Evolutionary conservation across 2,797 vertebrate species (phyloP), one percentile per base, ranked within the genome.

Genomic region (Aldrovandia affinis): DNA sequence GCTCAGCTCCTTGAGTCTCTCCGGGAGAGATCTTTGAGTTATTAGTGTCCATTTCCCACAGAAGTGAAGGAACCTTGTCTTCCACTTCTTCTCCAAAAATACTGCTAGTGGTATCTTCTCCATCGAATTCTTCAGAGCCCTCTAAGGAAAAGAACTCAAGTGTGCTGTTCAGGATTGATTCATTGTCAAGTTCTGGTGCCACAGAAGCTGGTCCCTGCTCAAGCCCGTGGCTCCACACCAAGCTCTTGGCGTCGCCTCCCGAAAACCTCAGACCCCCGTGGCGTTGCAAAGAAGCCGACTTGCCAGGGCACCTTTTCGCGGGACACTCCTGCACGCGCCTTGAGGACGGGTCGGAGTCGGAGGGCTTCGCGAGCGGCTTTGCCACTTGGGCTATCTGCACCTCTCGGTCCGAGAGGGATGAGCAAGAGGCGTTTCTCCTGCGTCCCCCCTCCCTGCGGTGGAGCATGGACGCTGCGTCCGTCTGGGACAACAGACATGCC

Each of bases 401-500:
- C 52, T 73, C 81, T 1, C 30, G 30, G 65, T 70, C 73, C n/a
- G 42, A 28, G 47, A 47, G 39, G 70, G 12, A 91, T 7, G 87
- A 42, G 2, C 88, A 88, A 1, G 78, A 83, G 18, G 82, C 47
- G 86, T 88, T 92, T 79, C 88, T 89, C 79, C 92, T 94, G 78
- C 77, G 80, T 0, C 94, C 92, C 22, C 78, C 87, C 50, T 95
- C 94, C 86, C 83, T 90, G 65, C 88, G 88, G 30, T 50, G 93
- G 28, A 95, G 93, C 10, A 91, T 85, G 8, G 95, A 96, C 50
- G 95, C 95, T 54, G 92, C 93, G 4, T 94, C 95, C 0, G 95
- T 95, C 89, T 95, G 95, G 0, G 94, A 95, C 28, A 96, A 92
- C 39, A 95, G 92, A 87, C 93, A 94, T 57, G 95, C 95, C 81